phyloP scores from a whole-genome alignment of 2,888 invertebrate genomes.

The Hirtodrosophila confusa region DNA sequence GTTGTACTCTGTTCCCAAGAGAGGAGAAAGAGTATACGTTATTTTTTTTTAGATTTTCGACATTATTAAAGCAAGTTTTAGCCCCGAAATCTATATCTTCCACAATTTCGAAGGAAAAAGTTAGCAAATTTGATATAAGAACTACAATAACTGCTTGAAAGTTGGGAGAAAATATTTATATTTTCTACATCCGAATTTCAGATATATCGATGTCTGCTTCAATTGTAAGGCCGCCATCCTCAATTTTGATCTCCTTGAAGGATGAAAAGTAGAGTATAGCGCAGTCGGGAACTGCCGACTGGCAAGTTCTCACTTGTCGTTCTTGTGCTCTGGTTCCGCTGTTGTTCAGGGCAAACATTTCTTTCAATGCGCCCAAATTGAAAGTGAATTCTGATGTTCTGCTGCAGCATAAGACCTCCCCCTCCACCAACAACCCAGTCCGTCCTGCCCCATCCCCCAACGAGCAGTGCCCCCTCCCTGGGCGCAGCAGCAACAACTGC shows the following conservation, averaged over 20 bases:
- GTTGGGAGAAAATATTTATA: too few species aligned
- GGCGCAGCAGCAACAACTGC: constrained; percentile 34
- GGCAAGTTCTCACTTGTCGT: not conserved
- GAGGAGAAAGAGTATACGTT: not conserved
- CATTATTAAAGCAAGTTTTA: too few species aligned
- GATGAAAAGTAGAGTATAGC: not conserved
- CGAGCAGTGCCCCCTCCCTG: constrained; percentile 1
- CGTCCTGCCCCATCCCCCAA: not conserved
- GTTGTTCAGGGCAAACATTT: constrained; percentile 44
- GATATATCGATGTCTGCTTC: too few species aligned
- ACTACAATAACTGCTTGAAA: too few species aligned
- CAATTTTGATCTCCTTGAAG: too few species aligned
- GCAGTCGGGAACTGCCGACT: not conserved
- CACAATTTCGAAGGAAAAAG: too few species aligned
- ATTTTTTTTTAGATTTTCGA: too few species aligned
- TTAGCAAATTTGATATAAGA: too few species aligned
- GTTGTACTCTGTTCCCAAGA: constrained; percentile 22
- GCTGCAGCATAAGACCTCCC: constrained; percentile 42
- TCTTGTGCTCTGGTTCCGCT: constrained; percentile 21
- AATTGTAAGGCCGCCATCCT: too few species aligned
- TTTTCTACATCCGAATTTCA: too few species aligned
- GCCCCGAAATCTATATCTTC: not conserved
- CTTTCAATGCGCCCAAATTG: constrained; percentile 64
- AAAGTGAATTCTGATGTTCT: constrained; percentile 71
- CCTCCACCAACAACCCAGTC: not conserved